These are phyloP conservation scores for Hyperoplus immaculatus DNA, from an alignment of 2,797 vertebrate genomes.

Conservation along the genomic window DNA sequence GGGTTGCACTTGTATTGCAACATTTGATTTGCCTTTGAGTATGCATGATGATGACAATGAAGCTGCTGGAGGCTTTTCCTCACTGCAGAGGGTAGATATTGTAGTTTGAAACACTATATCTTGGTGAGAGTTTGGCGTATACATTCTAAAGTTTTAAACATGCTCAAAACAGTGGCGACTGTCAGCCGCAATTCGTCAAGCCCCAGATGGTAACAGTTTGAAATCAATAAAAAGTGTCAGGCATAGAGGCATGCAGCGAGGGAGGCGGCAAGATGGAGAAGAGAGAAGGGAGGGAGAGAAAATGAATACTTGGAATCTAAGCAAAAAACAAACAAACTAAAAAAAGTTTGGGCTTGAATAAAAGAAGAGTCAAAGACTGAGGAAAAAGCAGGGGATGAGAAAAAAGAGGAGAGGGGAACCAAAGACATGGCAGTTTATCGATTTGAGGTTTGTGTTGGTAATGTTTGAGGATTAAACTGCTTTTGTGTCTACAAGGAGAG, in stretches of 20 bases:
- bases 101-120: conserved; percentile 9
- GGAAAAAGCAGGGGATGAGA: conserved; percentile 20
- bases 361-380: conserved; percentile 18
- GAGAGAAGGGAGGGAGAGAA: background rate
- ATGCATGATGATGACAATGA: conserved; percentile 34
- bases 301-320: conserved; percentile 28
- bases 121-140: conserved; percentile 16
- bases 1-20: conserved; percentile 55
- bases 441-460: conserved; percentile 33
- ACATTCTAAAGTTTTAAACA: conserved; percentile 40
- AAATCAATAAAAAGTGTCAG: conserved; percentile 51
- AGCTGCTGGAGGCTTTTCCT: conserved; percentile 36
- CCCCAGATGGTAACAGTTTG: conserved; percentile 31
- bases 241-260: conserved; percentile 19
- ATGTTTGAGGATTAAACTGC: conserved; percentile 49
- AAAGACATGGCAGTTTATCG: conserved; percentile 36
- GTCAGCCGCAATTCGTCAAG: conserved; percentile 44
- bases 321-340: conserved; percentile 2
- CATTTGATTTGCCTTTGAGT: conserved; percentile 49
- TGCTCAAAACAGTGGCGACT: conserved; percentile 43
- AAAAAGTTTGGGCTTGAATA: conserved; percentile 17
- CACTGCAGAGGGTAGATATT: conserved; percentile 11
- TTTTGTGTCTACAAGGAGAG: conserved; percentile 45
- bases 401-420: conserved; percentile 28
- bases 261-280: background rate